Percentiles rank a stretch among this genome's conserved stretches.
These are phyloP conservation scores for Chrysoperla carnea DNA, from an alignment of 1,140 invertebrate species.

Conservation along the genomic window DNA sequence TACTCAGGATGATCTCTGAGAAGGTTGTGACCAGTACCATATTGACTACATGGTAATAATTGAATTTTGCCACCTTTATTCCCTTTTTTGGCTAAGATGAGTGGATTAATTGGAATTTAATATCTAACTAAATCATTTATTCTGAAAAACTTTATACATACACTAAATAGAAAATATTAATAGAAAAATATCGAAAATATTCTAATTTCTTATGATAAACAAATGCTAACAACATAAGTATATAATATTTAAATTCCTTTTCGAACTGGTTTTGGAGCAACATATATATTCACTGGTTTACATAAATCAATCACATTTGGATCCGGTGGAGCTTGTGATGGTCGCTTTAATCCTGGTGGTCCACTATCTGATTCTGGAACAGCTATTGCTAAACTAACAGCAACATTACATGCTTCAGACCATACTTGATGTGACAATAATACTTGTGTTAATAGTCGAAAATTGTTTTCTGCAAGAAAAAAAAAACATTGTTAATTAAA, in stretches of 20 bases:
- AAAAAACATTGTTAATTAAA: constrained; percentile 12
- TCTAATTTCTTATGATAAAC: too few relatives aligned
- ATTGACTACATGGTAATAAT: too few relatives aligned
- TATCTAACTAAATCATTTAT: too few relatives aligned
- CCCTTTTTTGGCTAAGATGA: too few relatives aligned
- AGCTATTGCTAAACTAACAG: constrained; percentile 64
- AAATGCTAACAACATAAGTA: too few relatives aligned
- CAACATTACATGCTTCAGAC: constrained; percentile 79
- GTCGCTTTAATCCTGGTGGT: constrained; percentile 14
- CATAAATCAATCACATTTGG: constrained; percentile 64
- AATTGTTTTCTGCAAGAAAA: constrained; percentile 39
- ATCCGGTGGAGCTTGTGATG: constrained; percentile 30
- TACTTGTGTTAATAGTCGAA: constrained; percentile 67
- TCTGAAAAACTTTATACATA: too few relatives aligned
- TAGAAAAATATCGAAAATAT: too few relatives aligned
- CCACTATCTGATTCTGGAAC: constrained; percentile 43
- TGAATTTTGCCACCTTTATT: too few relatives aligned
- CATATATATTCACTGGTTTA: constrained; percentile 76
- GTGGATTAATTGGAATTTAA: too few relatives aligned
- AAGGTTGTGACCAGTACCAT: too few relatives aligned
- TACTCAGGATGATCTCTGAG: too few relatives aligned
- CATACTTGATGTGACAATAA: constrained; percentile 78
- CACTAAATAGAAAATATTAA: too few relatives aligned
- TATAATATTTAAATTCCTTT: constrained; percentile 44
- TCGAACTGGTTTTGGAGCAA: constrained; percentile 75